Base-by-base conservation (phyloP, 1,140 invertebrate species). In the Caerostris darwini region DNA sequence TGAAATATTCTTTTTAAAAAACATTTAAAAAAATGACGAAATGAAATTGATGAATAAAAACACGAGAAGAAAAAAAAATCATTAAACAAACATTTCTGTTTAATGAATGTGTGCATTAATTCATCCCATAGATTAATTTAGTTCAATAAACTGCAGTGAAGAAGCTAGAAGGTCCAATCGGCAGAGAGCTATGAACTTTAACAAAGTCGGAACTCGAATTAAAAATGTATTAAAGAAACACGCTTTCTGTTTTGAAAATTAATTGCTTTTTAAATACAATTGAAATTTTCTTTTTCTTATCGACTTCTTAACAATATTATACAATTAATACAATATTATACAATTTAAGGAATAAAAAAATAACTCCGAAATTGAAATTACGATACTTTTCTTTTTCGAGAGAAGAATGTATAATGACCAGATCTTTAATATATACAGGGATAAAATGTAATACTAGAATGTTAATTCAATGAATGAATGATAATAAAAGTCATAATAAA, bases 31-130 rank as follows among this genome's bases (percentile, higher is more conserved):
- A 92, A 91, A 91, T 83, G 57, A 59, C 90, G 77, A 61, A 83
- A 91, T 91, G 77, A 91, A 92, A 85, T 85, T 85, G 90, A 85
- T 85, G 90, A 85, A 92, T 85, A 92, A 92, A 91, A 82, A 64
- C n/a, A 83, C 53, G 67, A 67, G 4, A n/a, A 71, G 82, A 81
- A 82, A 81, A 34, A 56, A 81, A 56, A 5, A 4, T 34, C 67
- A 85, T 92, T 77, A 85, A 92, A 50, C n/a, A 92, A 58, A 59
- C 67, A 53, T 85, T 92, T 85, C 34, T 61, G 19, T 67, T 92
- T 92, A 92, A 92, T 92, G 90, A 85, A 92, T 92, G 90, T 50
- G 81, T 85, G 82, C 90, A 64, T 92, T 92, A 92, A 92, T 92
- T 92, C 90, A 67, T 92, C 90, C 81, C n/a, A 34, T 34, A 92